Evolutionary conservation across 2,797 vertebrate genomes (phyloP), one percentile per base, ranked within the genome.

Genomic region (Enteromius afrohamiltoni): DNA sequence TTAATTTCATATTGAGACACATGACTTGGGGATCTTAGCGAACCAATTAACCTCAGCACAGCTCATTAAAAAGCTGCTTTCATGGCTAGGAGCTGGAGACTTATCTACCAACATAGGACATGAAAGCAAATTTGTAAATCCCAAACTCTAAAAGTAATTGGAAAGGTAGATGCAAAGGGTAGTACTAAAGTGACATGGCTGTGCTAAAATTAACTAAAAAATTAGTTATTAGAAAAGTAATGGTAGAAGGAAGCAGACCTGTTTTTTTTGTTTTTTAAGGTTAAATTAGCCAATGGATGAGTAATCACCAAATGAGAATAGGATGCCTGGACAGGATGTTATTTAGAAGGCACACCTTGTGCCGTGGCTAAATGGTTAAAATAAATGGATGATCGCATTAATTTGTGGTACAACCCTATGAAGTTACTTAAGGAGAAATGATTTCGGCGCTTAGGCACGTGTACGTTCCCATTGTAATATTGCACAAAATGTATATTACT

Each of bases 51-150:
- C 95, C 88, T 93, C 91, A 92, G 92, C 91, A 91, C 92, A 88
- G 93, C 93, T 95, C 94, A 94, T 95, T 95, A 95, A 95, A 95
- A 94, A 93, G 90, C 90, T 90, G 87, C 93, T 95, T 96, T 95
- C 93, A 94, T 93, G 92, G 93, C 92, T 91, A 90, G 91, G 87
- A 93, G 93, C 92, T 68, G 88, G 89, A 85, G 90, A 92, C 93
- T 95, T 92, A 93, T 95, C 93, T 86, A 85, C 90, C 91, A 92
- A 93, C 93, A 93, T 88, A 79, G 88, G 89, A 95, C 93, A 93
- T 95, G 93, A 95, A 96, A 95, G 17, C 89, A 93, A 92, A 94
- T 95, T 94, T 94, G 93, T 95, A 92, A 93, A 88, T 92, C 93
- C 90, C 85, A 92, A 94, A 95, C 92, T 93, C 93, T 93, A 90